phyloP scores from a whole-genome alignment of 2,113 vertebrate species.

The Sporophila hypoxantha region DNA sequence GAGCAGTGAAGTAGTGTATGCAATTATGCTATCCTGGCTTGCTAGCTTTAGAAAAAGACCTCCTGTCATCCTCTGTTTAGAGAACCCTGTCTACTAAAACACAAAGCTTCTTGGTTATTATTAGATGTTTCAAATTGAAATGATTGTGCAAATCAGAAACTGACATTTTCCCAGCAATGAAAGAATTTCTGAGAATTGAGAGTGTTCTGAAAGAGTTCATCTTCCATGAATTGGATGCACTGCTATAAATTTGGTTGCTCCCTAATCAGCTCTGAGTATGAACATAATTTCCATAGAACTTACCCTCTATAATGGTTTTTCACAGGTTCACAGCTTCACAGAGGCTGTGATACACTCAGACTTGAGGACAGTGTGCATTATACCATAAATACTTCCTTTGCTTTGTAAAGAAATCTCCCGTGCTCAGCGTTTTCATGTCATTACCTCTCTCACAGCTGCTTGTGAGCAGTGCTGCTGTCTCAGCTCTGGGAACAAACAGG shows the following conservation, averaged over 20 bases:
- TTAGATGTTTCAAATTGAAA: background rate
- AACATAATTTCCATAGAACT: background rate
- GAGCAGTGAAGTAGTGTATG: background rate
- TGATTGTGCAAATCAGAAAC: background rate
- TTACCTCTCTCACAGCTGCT: background rate
- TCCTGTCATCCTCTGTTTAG: background rate
- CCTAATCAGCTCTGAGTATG: background rate
- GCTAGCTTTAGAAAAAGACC: background rate
- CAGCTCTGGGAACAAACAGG: constrained; percentile 40
- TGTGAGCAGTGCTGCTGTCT: constrained; percentile 10
- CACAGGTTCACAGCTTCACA: background rate
- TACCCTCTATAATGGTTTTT: background rate
- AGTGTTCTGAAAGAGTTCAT: background rate
- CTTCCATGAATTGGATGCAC: background rate
- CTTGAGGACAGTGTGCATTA: background rate
- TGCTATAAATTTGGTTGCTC: background rate
- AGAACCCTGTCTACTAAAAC: background rate
- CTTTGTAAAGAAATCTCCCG: background rate
- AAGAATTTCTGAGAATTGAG: background rate
- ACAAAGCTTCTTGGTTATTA: background rate
- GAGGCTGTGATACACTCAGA: background rate
- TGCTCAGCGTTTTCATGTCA: constrained; percentile 3
- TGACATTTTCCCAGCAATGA: background rate
- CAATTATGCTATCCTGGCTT: background rate
- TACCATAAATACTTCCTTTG: background rate